These are phyloP conservation scores for Eupithecia insigniata DNA, from an alignment of 2,888 invertebrate species.

Conservation along the genomic window DNA sequence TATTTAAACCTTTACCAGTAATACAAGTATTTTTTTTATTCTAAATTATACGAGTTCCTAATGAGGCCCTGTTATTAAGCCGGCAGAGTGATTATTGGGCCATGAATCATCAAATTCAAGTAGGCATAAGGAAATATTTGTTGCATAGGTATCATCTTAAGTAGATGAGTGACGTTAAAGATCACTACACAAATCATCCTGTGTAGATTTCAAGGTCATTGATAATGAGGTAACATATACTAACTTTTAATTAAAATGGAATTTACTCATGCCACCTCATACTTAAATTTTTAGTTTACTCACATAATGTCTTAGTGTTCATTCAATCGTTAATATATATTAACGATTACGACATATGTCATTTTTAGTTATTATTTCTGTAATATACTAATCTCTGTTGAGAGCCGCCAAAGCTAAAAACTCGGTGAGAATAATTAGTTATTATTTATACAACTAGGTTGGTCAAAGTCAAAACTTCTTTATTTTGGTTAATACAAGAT, in stretches of 20 bases:
- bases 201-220: neutral
- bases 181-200: neutral
- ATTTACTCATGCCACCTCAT: neutral
- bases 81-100: neutral
- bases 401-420: too few species aligned
- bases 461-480: too few species aligned
- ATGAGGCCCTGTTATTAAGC: neutral
- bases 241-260: neutral
- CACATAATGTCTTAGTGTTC: neutral
- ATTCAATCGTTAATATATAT: neutral
- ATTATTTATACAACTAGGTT: too few species aligned
- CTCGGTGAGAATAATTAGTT: too few species aligned
- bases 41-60: slow-evolving; percentile 4
- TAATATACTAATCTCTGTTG: too few species aligned
- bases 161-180: neutral
- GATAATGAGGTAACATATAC: neutral
- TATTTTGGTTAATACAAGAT: too few species aligned
- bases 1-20: neutral
- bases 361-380: too few species aligned
- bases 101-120: neutral
- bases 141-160: neutral
- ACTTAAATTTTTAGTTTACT: neutral
- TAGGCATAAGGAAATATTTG: neutral
- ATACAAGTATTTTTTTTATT: too few species aligned
- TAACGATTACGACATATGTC: too few species aligned